Evolutionary conservation across 2,797 vertebrate genomes (phyloP), one percentile per base, ranked within the genome.

Genomic region (Eulemur rubriventer): DNA sequence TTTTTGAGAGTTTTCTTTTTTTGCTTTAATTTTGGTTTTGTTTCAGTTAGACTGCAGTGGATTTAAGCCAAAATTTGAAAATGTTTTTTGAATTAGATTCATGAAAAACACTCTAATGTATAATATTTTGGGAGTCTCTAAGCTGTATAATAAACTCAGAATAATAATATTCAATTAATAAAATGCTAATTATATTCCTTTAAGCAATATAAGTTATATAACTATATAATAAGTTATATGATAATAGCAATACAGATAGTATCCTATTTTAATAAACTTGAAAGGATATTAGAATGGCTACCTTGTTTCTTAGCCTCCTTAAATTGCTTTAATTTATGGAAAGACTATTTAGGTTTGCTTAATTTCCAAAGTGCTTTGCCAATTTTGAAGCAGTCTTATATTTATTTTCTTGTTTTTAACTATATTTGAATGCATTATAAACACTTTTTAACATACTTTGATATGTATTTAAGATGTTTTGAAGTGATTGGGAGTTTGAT

Each of bases 401-500:
- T 91, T 70, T 52, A 81, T 87, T 96, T 80, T 88, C 73, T 96
- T 84, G 35, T 87, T 88, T 57, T 24, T 79, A 75, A 91, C 48
- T 73, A 4, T 83, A 78, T 87, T 83, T 90, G 48, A 93, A 70
- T 93, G 9, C 6, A 85, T 30, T 69, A 6, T 90, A 63, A 93
- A 76, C 4, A 70, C 75, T 93, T 90, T 92, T 86, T 70, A 89
- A 78, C 38, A 67, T 72, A n/a, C 26, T 69, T 89, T 79, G 18
- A 46, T 28, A 17, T 88, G 30, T 35, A 9, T 72, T 85, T 80
- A 46, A 81, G 89, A 81, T 84, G 24, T 76, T 12, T 78, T 81
- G 73, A 82, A n/a, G 33, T 86, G 52, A 78, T 92, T 90, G 30
- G 26, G 13, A 13, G 6, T 50, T 90, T 95, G n/a, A 70, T 86